Evolutionary conservation across 1,140 invertebrate species (phyloP).

Genomic region (Cydia pomonella): DNA sequence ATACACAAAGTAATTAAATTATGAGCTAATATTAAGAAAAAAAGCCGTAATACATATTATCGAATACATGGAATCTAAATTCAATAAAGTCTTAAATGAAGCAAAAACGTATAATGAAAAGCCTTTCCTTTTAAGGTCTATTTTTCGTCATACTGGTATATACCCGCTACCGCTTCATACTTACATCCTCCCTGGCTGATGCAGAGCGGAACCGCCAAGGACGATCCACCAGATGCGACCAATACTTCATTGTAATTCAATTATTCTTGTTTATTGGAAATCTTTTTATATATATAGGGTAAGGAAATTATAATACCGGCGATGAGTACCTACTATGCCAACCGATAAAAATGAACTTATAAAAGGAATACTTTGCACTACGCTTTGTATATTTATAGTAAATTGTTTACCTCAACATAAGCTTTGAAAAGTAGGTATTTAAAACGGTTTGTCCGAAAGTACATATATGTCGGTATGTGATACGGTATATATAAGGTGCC

Average conservation of each 20-base stretch:
- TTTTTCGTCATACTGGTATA: background rate
- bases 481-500: no score
- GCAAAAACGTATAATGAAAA: background rate
- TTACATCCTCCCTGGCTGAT: background rate
- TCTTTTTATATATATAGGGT: background rate
- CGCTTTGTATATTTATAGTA: no score
- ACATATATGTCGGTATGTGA: no score
- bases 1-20: no score
- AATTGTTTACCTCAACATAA: no score
- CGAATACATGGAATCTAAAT: no score
- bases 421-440: no score
- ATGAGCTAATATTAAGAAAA: no score
- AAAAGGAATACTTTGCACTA: no score
- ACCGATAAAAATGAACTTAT: background rate
- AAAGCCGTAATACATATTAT: no score
- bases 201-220: constrained; percentile 17
- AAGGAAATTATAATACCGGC: background rate
- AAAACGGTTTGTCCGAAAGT: no score
- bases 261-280: background rate
- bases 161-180: constrained; percentile 4
- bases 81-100: no score
- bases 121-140: background rate
- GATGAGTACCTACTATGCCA: background rate
- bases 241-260: constrained; percentile 11
- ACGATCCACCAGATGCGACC: constrained; percentile 10